A percentile compares a stretch with the other conserved stretches of the same genome.
Conservation (phyloP, 53 echinoderm and acorn worm species). For the Paelopatides confundens region DNA sequence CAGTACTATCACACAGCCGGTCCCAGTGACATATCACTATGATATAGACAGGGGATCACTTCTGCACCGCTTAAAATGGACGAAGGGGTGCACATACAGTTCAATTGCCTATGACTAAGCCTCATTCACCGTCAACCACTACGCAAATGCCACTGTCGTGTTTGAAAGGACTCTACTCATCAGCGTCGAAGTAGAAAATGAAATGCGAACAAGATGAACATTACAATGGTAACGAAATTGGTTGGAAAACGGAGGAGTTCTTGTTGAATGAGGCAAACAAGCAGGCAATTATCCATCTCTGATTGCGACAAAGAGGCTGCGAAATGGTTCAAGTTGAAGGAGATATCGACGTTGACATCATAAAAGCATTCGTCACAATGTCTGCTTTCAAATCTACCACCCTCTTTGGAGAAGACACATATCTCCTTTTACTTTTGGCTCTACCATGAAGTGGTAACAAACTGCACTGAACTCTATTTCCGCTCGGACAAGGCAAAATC, state of each 20-base stretch:
- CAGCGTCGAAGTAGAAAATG: not conserved
- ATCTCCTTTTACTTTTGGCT: not conserved
- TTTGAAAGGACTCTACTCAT: not conserved
- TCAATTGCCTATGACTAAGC: not conserved
- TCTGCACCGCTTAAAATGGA: not conserved
- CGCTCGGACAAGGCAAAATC: not conserved
- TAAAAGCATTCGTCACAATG: not conserved
- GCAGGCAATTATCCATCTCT: not conserved
- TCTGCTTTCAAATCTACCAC: conserved; percentile 5
- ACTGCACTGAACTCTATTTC: not conserved
- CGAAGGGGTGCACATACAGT: not conserved
- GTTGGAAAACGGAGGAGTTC: too few species aligned
- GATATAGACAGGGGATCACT: not conserved
- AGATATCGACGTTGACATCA: not conserved
- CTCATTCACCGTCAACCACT: not conserved
- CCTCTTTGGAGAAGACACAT: not conserved
- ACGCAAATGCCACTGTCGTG: not conserved
- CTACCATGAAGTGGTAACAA: not conserved
- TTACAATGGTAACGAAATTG: not conserved
- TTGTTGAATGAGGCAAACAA: conserved; percentile 3
- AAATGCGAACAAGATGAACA: not conserved
- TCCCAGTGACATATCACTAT: not conserved
- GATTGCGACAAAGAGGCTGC: not conserved
- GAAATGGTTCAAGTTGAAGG: not conserved
- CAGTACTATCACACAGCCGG: not conserved